phyloP scores from a whole-genome alignment of 2,797 vertebrate species.

The Avahi laniger region DNA sequence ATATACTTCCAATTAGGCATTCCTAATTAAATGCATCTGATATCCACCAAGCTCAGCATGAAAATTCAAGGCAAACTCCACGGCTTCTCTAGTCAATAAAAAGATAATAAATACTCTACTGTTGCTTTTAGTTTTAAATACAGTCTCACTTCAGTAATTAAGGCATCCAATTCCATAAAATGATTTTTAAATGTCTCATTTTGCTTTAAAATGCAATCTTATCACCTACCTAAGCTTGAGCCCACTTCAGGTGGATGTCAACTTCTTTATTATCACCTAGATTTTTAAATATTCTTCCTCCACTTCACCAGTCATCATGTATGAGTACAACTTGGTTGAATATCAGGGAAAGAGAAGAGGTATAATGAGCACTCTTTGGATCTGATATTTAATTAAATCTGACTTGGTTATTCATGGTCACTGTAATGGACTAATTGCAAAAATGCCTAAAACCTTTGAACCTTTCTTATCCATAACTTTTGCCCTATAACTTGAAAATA shows the following conservation, averaged over 20 bases:
- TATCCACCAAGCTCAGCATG: background rate
- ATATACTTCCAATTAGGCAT: background rate
- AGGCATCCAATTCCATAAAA: background rate
- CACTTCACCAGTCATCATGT: background rate
- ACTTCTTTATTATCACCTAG: background rate
- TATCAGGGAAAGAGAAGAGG: background rate
- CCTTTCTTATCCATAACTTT: background rate
- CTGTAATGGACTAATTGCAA: background rate
- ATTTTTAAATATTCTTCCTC: background rate
- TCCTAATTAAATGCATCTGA: background rate
- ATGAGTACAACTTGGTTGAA: background rate
- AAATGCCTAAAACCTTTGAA: background rate
- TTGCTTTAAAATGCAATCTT: constrained; percentile 16
- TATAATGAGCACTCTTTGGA: background rate
- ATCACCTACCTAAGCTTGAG: background rate
- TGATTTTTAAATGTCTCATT: background rate
- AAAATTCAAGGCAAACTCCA: background rate
- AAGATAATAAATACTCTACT: background rate
- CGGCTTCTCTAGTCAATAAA: background rate
- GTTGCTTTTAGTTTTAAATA: background rate
- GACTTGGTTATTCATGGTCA: background rate
- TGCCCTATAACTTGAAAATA: background rate
- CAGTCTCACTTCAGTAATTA: background rate
- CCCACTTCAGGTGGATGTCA: background rate
- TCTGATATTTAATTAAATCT: background rate